Conservation (phyloP, 2,888 invertebrate genomes). For the Pterostichus niger region DNA sequence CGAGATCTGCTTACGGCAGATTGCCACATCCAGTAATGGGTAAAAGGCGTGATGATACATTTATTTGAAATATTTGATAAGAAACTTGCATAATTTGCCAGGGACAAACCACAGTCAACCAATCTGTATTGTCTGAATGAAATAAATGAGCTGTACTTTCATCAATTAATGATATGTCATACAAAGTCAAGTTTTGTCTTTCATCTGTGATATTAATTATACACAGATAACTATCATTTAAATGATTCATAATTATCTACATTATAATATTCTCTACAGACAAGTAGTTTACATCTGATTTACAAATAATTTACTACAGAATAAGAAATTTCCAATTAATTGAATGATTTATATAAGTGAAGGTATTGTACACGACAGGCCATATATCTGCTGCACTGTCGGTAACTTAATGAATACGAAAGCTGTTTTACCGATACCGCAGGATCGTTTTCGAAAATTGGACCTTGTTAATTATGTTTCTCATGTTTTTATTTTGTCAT, state of each 20-base stretch:
- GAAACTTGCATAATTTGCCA: too few relatives aligned
- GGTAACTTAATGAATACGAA: conserved; percentile 1
- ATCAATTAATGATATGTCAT: conserved; percentile 25
- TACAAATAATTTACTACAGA: background rate
- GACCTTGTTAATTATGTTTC: too few relatives aligned
- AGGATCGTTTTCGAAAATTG: too few relatives aligned
- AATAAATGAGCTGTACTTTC: conserved; percentile 7
- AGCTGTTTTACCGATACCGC: too few relatives aligned
- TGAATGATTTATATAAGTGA: conserved; percentile 12
- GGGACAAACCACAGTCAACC: too few relatives aligned
- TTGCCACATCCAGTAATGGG: too few relatives aligned
- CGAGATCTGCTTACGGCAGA: too few relatives aligned
- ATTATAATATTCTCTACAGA: background rate
- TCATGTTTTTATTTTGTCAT: too few relatives aligned
- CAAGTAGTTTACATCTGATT: background rate
- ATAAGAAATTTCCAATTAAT: conserved; percentile 17
- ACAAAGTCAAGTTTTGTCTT: conserved; percentile 9
- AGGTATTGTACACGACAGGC: background rate
- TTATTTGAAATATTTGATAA: too few relatives aligned
- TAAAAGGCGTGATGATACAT: too few relatives aligned
- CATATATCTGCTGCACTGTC: background rate
- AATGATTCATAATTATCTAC: conserved; percentile 24
- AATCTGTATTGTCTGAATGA: conserved; percentile 1
- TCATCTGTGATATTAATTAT: conserved; percentile 13
- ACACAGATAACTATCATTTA: background rate